Evolutionary conservation across 2,113 vertebrate species (phyloP).

Genomic region (Xyrauchen texanus): DNA sequence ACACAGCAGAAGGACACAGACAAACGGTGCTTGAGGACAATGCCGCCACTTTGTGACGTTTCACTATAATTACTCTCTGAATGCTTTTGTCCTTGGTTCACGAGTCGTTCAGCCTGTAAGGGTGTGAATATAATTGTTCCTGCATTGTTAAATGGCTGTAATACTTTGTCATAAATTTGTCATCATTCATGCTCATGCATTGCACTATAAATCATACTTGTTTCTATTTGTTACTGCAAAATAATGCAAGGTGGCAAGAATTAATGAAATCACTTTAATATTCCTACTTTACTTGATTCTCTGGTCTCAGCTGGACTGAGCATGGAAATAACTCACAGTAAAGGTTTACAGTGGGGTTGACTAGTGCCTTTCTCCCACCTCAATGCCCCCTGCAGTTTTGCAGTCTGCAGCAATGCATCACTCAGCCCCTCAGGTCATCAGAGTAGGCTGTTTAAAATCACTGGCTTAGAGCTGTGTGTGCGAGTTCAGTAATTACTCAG

Average conservation of each 20-base stretch:
- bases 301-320: not conserved
- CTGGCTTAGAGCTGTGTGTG: conserved; percentile 2
- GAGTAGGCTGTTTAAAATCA: conserved; percentile 10
- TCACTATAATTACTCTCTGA: conserved; percentile 32
- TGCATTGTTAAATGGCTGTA: not conserved
- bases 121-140: conserved; percentile 46
- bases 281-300: conserved; percentile 15
- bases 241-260: conserved; percentile 31
- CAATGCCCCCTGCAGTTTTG: conserved; percentile 43
- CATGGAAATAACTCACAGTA: conserved; percentile 37
- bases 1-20: conserved; percentile 40
- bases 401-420: conserved; percentile 51
- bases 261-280: conserved; percentile 43
- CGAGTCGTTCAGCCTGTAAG: not conserved
- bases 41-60: conserved; percentile 43
- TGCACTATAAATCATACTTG: conserved; percentile 27
- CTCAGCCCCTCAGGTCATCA: not conserved
- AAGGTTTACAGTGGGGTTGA: not conserved
- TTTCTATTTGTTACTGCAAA: conserved; percentile 14
- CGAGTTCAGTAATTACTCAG: not conserved
- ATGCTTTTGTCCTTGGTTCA: conserved; percentile 32
- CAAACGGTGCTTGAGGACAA: conserved; percentile 33
- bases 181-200: not conserved
- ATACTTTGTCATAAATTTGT: conserved; percentile 27
- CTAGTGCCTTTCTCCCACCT: conserved; percentile 27